These are phyloP conservation scores for Perca flavescens DNA, from an alignment of 2,113 vertebrate species.

Conservation along the genomic window DNA sequence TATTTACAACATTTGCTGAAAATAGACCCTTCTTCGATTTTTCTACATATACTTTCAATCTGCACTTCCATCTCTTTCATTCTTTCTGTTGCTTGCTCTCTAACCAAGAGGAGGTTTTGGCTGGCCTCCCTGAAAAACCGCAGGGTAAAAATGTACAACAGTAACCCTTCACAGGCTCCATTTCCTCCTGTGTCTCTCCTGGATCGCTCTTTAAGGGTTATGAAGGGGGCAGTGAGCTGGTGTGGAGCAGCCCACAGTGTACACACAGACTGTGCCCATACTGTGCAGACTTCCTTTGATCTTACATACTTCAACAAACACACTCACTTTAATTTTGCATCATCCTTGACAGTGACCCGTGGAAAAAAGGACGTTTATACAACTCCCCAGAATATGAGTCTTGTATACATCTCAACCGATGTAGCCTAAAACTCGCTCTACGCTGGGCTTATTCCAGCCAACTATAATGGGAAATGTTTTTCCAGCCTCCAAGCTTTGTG, in stretches of 20 bases:
- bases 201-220: slow-evolving; percentile 36
- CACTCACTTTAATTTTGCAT: slow-evolving; percentile 31
- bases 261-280: slow-evolving; percentile 10
- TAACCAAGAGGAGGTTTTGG: slow-evolving; percentile 46
- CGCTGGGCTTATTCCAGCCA: slow-evolving; percentile 65
- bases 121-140: slow-evolving; percentile 48
- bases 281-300: slow-evolving; percentile 39
- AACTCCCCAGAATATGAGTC: slow-evolving; percentile 30
- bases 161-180: slow-evolving; percentile 56
- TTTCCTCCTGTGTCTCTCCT: slow-evolving; percentile 45
- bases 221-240: slow-evolving; percentile 31
- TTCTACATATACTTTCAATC: slow-evolving; percentile 27
- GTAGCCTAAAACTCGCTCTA: slow-evolving; percentile 46
- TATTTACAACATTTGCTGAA: slow-evolving; percentile 25
- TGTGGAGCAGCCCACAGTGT: slow-evolving; percentile 14
- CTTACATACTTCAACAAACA: slow-evolving; percentile 18
- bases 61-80: slow-evolving; percentile 3
- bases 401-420: slow-evolving; percentile 51
- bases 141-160: slow-evolving; percentile 65
- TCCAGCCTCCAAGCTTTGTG: slow-evolving; percentile 66
- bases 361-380: slow-evolving; percentile 26
- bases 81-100: slow-evolving; percentile 30
- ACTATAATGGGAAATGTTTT: slow-evolving; percentile 79
- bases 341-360: slow-evolving; percentile 8
- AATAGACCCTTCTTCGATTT: slow-evolving; percentile 3